Percentiles rank a stretch among this genome's conserved stretches.
Conservation (phyloP, 2,888 invertebrate genomes). For the Megalurothrips usitatus region DNA sequence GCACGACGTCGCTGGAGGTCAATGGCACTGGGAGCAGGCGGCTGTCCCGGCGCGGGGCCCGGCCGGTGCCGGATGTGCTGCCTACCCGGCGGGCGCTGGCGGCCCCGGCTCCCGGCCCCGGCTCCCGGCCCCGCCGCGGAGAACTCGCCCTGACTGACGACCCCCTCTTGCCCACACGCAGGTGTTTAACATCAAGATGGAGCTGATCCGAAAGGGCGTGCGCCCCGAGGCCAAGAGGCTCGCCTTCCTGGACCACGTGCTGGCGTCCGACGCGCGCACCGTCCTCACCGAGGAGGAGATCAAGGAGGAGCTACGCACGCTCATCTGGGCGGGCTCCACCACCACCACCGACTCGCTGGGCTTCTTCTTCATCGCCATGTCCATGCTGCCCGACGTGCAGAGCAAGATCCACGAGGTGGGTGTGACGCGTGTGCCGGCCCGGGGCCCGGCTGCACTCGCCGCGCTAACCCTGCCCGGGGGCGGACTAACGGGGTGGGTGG, state of each 20-base stretch:
- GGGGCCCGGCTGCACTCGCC: too few relatives aligned
- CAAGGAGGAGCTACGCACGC: background rate
- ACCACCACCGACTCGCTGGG: background rate
- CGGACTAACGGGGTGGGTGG: too few relatives aligned
- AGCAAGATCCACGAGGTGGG: slow-evolving; percentile 5
- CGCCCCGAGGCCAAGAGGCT: background rate
- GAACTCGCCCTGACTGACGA: background rate
- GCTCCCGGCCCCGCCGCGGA: too few relatives aligned
- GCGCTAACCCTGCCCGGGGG: too few relatives aligned
- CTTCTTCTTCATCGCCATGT: slow-evolving; percentile 1
- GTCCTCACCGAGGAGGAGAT: background rate
- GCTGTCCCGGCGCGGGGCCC: background rate
- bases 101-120: too few relatives aligned
- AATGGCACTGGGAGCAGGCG: too few relatives aligned
- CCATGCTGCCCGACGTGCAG: background rate
- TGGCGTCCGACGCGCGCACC: background rate
- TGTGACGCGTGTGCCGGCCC: too few relatives aligned
- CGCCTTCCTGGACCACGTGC: slow-evolving; percentile 1
- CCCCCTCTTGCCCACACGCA: background rate
- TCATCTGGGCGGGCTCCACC: background rate
- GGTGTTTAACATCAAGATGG: background rate
- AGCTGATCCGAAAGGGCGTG: background rate
- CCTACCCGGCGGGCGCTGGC: background rate
- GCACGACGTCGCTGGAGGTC: too few relatives aligned
- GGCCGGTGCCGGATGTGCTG: background rate